Evolutionary conservation across 2,888 invertebrate genomes (phyloP), one percentile per base, ranked within the genome.

Genomic region (Mythimna ferrago): DNA sequence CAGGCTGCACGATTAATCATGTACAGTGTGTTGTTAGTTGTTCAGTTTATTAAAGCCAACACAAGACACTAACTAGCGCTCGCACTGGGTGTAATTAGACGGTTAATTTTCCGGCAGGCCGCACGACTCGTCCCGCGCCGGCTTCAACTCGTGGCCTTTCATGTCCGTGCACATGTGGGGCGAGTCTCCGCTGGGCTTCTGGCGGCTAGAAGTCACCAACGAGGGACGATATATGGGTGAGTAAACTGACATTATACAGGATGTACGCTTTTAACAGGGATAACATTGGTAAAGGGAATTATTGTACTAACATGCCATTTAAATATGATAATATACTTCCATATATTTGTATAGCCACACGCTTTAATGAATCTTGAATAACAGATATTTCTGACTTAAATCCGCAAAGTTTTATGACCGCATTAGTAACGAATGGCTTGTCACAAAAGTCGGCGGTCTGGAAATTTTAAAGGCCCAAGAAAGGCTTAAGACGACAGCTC

Each of bases 161-260:
- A 99, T 99, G 99, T 99, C 99, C 63, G 99, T 98, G 77, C 99
- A 99, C 94, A 99, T 98, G 92, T 99, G 99, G 99, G 99, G 99
- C 32, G 99, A 99, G 93, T 97, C 97, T 48, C 99, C 99, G 0
- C 97, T 98, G 82, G 99, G 99, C 60, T 97, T 97, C 81, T 99
- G 99, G 99, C 98, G 98, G 89, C 97, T 99, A 76, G 99, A 99
- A 94, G 98, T 99, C 77, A 99, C 99, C 93, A 99, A 99, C 93
- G 99, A 99, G 94, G 99, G 99, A 82, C 97, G 98, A 90, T 98
- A 98, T 90, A 97, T 98, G 96, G 99, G 99, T 99, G 95, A 97
- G 97, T 73, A 60, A 74, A 68, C 48, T 14, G 6, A 68, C 11
- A 70, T n/a, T 48, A 67, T 48, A 64, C 57, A 56, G 5, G 11